These are phyloP conservation scores for Ceratosolen solmsi DNA, from an alignment of 1,140 invertebrate species.

Conservation along the genomic window DNA sequence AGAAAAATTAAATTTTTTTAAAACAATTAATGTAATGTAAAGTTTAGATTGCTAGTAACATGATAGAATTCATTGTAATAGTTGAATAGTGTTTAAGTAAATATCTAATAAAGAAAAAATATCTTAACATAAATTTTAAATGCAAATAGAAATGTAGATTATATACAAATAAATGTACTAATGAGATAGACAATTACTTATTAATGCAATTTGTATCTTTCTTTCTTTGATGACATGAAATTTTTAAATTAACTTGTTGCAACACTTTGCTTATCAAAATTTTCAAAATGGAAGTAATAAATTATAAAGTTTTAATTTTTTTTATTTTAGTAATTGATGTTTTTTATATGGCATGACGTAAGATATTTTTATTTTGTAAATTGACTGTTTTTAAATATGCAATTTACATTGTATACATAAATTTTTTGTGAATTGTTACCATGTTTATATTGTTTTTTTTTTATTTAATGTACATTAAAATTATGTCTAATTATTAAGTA, in stretches of 20 bases:
- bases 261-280: conserved; percentile 17
- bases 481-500: conserved; percentile 17
- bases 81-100: background rate
- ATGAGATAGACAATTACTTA: background rate
- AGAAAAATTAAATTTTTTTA: background rate
- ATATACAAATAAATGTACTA: background rate
- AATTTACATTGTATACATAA: background rate
- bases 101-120: background rate
- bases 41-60: background rate
- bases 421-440: background rate
- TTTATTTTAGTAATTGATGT: background rate
- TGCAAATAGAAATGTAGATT: background rate
- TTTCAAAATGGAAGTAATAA: background rate
- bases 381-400: background rate
- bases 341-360: background rate
- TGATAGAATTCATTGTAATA: background rate
- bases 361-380: background rate
- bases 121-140: background rate
- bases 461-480: too few relatives aligned
- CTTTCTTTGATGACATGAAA: background rate
- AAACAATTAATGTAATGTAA: background rate
- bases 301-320: background rate
- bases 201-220: background rate
- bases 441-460: background rate
- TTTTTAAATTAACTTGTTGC: background rate